Conservation (phyloP, 1,140 invertebrate genomes). For the Charaxes varanes region DNA sequence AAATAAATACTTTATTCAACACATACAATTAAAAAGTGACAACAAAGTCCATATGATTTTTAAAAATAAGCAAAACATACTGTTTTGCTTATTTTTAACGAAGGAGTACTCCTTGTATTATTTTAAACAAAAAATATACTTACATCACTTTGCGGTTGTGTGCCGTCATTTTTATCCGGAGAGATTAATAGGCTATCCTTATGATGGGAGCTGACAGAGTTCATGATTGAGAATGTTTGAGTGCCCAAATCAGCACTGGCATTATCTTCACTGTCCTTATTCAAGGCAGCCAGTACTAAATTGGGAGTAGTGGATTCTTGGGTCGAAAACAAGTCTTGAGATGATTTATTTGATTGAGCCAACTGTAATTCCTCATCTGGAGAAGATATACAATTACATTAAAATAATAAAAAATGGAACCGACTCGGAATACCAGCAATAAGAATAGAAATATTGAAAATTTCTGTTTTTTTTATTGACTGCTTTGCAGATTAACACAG, state of each 20-base stretch:
- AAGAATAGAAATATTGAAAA: too few relatives aligned
- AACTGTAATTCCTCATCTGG: conserved; percentile 54
- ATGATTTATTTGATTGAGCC: conserved; percentile 44
- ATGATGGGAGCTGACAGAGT: conserved; percentile 17
- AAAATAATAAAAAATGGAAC: too few relatives aligned
- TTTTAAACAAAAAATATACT: conserved; percentile 21
- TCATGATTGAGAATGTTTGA: conserved; percentile 50
- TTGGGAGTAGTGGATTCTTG: conserved; percentile 27
- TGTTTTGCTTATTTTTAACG: too few relatives aligned
- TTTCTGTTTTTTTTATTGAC: too few relatives aligned
- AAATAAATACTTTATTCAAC: too few relatives aligned
- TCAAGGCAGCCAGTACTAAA: conserved; percentile 4
- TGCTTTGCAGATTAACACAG: too few relatives aligned
- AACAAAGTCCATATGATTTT: too few relatives aligned
- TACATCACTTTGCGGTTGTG: conserved; percentile 31
- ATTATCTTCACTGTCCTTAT: conserved; percentile 19
- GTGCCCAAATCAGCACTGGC: conserved; percentile 31
- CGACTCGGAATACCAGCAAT: too few relatives aligned
- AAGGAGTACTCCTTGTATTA: too few relatives aligned
- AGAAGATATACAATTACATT: conserved; percentile 26
- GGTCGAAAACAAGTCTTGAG: conserved; percentile 48
- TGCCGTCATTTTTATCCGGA: conserved; percentile 29
- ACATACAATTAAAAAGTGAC: too few relatives aligned
- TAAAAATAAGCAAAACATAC: too few relatives aligned
- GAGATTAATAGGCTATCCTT: conserved; percentile 12